A percentile compares a stretch with the other conserved stretches of the same genome.
Conservation (phyloP, 2,888 invertebrate species). For the Ischnus inquisitorius region DNA sequence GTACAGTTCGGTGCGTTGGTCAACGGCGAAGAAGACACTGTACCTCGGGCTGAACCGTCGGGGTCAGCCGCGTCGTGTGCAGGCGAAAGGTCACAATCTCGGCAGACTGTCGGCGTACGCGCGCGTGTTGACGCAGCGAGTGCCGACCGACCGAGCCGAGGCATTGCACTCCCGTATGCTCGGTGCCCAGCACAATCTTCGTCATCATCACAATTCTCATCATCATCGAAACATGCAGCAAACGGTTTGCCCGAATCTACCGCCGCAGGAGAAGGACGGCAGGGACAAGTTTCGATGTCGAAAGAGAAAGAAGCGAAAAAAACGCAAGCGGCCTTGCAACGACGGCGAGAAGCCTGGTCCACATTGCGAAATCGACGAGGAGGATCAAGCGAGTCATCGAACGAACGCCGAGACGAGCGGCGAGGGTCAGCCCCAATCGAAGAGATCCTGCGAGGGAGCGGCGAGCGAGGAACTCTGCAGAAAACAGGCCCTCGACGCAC, state of each 20-base stretch:
- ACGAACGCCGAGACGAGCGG: slow-evolving; percentile 52
- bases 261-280: slow-evolving; percentile 79
- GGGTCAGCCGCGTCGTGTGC: slow-evolving; percentile 91
- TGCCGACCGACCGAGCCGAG: slow-evolving; percentile 86
- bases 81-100: slow-evolving; percentile 89
- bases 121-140: slow-evolving; percentile 89
- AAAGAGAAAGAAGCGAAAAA: slow-evolving; percentile 86
- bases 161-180: slow-evolving; percentile 85
- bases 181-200: slow-evolving; percentile 78
- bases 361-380: slow-evolving; percentile 73
- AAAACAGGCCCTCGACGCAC: slow-evolving; percentile 77
- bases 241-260: slow-evolving; percentile 81
- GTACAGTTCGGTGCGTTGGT: slow-evolving; percentile 92
- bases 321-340: slow-evolving; percentile 83
- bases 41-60: slow-evolving; percentile 92
- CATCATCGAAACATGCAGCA: slow-evolving; percentile 77
- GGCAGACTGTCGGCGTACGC: slow-evolving; percentile 92
- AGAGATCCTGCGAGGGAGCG: slow-evolving; percentile 80
- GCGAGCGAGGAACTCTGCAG: slow-evolving; percentile 80
- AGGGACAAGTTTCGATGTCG: slow-evolving; percentile 86
- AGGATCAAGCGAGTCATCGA: slow-evolving; percentile 42
- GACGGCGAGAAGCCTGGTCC: slow-evolving; percentile 79
- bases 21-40: slow-evolving; percentile 89
- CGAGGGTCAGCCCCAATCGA: slow-evolving; percentile 74
- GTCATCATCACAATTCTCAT: slow-evolving; percentile 77